A percentile compares a stretch with the other conserved stretches of the same genome.
Evolutionary conservation across 2,888 invertebrate genomes (phyloP).

Genomic region (Lasioglossum figueresi): DNA sequence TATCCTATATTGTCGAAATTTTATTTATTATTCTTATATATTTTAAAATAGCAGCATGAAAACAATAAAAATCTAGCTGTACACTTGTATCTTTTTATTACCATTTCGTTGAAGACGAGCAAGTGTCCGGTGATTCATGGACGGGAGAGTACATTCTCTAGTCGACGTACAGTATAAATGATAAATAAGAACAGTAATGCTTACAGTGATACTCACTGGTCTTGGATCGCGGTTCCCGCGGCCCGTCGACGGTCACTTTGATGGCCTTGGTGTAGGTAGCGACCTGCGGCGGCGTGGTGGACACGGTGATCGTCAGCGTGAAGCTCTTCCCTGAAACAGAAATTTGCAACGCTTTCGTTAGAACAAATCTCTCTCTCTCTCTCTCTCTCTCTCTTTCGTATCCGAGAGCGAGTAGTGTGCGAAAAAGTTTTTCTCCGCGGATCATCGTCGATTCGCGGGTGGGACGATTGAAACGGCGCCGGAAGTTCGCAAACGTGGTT

Average conservation of each 20-base stretch:
- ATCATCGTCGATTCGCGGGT: slow-evolving; percentile 56
- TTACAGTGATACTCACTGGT: slow-evolving; percentile 90
- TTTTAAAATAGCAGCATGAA: too few relatives aligned
- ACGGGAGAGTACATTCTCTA: not conserved
- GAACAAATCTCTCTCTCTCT: not conserved
- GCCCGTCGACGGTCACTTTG: slow-evolving; percentile 99
- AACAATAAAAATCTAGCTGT: too few relatives aligned
- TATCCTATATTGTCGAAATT: too few relatives aligned
- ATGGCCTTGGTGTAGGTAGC: slow-evolving; percentile 98
- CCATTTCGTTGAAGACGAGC: too few relatives aligned
- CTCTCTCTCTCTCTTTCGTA: not conserved
- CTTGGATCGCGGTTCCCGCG: slow-evolving; percentile 96
- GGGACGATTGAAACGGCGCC: slow-evolving; percentile 64
- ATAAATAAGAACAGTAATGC: slow-evolving; percentile 79
- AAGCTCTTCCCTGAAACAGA: slow-evolving; percentile 95
- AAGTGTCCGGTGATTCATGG: too few relatives aligned
- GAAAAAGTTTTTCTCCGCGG: slow-evolving; percentile 10
- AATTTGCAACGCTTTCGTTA: not conserved
- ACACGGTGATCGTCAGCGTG: slow-evolving; percentile 97
- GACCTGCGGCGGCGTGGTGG: slow-evolving; percentile 97
- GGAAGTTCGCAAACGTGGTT: slow-evolving; percentile 79
- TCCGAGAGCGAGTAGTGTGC: not conserved
- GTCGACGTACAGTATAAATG: slow-evolving; percentile 45
- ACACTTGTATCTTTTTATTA: too few relatives aligned
- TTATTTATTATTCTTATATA: too few relatives aligned